Conservation (phyloP, 1,140 invertebrate genomes). For the Solen grandis region DNA sequence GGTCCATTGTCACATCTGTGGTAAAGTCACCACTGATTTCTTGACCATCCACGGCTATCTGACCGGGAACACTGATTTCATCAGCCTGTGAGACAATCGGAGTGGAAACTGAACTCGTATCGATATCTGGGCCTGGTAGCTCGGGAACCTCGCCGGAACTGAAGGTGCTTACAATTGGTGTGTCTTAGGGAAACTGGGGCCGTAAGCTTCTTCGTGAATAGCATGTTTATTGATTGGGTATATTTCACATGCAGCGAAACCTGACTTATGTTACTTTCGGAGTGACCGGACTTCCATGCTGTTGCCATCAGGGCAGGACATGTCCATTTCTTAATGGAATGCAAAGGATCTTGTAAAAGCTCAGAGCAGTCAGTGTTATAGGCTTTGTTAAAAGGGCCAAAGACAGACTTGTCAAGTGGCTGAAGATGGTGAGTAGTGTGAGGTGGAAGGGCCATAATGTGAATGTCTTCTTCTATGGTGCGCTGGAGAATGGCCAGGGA, state of each 20-base stretch:
- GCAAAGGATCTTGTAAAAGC: constrained; percentile 44
- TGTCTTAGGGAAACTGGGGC: background rate
- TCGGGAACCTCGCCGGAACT: too few relatives aligned
- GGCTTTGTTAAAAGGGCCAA: constrained; percentile 58
- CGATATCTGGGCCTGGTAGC: too few relatives aligned
- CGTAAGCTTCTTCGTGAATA: constrained; percentile 36
- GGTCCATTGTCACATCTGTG: background rate
- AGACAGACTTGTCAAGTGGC: too few relatives aligned
- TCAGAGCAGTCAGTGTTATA: constrained; percentile 56
- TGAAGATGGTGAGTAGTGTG: too few relatives aligned
- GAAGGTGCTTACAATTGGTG: too few relatives aligned
- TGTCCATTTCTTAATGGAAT: constrained; percentile 56
- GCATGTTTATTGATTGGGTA: constrained; percentile 24
- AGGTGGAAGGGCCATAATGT: background rate
- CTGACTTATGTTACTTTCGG: constrained; percentile 16
- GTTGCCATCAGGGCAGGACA: constrained; percentile 27
- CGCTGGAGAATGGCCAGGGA: constrained; percentile 33
- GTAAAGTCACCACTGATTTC: too few relatives aligned
- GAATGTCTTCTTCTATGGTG: constrained; percentile 40
- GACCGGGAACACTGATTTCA: too few relatives aligned
- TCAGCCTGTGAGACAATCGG: too few relatives aligned
- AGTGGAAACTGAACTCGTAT: too few relatives aligned
- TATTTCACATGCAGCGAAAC: constrained; percentile 48
- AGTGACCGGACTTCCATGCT: constrained; percentile 43
- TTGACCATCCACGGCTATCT: too few relatives aligned